Evolutionary conservation across 2,113 vertebrate species (phyloP).

Genomic region (Athene cunicularia): DNA sequence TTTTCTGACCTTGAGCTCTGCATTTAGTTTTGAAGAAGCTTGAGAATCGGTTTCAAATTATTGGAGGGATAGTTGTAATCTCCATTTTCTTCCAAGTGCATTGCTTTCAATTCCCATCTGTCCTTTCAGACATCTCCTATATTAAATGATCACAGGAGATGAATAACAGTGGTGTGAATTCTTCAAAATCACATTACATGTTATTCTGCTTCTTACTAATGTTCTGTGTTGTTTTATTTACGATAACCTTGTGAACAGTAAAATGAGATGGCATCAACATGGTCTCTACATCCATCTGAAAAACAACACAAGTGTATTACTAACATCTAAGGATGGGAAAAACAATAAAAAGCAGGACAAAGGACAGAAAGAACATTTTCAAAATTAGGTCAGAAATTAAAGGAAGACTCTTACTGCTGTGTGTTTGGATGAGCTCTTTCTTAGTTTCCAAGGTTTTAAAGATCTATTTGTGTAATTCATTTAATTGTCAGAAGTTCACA

Average conservation of each 20-base stretch:
- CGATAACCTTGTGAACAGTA: constrained; percentile 20
- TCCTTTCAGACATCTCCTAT: constrained; percentile 50
- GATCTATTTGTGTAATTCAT: background rate
- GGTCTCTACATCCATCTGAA: background rate
- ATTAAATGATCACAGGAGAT: constrained; percentile 71
- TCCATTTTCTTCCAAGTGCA: constrained; percentile 66
- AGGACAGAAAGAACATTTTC: background rate
- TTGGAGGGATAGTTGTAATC: constrained; percentile 66
- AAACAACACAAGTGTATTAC: background rate
- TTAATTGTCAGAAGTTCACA: background rate
- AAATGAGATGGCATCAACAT: background rate
- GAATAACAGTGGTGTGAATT: constrained; percentile 51
- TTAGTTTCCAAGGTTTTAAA: background rate
- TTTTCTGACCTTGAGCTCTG: constrained; percentile 72
- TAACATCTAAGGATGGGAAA: background rate
- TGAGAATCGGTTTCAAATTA: constrained; percentile 72
- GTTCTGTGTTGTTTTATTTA: constrained; percentile 46
- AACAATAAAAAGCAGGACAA: background rate
- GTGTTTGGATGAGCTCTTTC: background rate
- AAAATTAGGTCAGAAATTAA: constrained; percentile 18
- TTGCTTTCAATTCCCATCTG: constrained; percentile 69
- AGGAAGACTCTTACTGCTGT: background rate
- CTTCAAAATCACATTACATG: constrained; percentile 33
- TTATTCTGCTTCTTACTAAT: constrained; percentile 50
- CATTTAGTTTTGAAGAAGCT: constrained; percentile 72